Percentiles rank a stretch among this genome's conserved stretches.
Evolutionary conservation across 2,797 vertebrate species (phyloP).

Genomic region (Enteromius trimaculatus): DNA sequence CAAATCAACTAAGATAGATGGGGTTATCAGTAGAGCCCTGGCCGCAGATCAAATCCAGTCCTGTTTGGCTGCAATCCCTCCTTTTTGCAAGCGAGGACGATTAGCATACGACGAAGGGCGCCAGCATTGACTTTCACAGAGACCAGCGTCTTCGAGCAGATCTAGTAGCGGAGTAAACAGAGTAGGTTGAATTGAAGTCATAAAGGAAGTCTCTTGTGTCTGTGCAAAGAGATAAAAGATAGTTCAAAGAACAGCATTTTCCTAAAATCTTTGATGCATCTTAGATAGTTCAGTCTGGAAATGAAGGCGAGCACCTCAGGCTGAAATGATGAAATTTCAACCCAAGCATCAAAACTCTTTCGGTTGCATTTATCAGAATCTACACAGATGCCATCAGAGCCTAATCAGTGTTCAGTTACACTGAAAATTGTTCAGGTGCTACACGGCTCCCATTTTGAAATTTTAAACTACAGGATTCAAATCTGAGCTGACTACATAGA

Average conservation of each 20-base stretch:
- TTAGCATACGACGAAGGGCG: slow-evolving; percentile 59
- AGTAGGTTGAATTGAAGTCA: neutral
- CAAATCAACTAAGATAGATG: slow-evolving; percentile 70
- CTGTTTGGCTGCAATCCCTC: slow-evolving; percentile 59
- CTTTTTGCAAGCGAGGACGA: slow-evolving; percentile 56
- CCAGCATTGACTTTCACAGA: slow-evolving; percentile 37
- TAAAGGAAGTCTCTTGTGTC: neutral
- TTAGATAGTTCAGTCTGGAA: neutral
- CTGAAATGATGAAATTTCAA: slow-evolving; percentile 28
- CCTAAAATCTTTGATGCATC: slow-evolving; percentile 4
- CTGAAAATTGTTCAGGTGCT: neutral
- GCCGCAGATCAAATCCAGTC: slow-evolving; percentile 59
- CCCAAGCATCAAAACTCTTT: neutral
- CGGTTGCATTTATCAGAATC: neutral
- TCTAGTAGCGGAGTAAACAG: slow-evolving; percentile 9
- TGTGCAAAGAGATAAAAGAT: neutral
- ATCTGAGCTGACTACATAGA: neutral
- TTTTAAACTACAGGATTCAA: neutral
- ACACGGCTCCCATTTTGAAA: neutral
- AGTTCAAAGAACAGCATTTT: slow-evolving; percentile 12
- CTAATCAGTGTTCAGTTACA: neutral
- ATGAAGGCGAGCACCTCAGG: neutral
- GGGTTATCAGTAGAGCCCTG: slow-evolving; percentile 58
- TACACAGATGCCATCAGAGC: slow-evolving; percentile 3
- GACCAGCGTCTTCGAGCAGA: slow-evolving; percentile 30